Evolutionary conservation across 2,888 invertebrate species (phyloP).

Genomic region (Meteorus cinctellus): DNA sequence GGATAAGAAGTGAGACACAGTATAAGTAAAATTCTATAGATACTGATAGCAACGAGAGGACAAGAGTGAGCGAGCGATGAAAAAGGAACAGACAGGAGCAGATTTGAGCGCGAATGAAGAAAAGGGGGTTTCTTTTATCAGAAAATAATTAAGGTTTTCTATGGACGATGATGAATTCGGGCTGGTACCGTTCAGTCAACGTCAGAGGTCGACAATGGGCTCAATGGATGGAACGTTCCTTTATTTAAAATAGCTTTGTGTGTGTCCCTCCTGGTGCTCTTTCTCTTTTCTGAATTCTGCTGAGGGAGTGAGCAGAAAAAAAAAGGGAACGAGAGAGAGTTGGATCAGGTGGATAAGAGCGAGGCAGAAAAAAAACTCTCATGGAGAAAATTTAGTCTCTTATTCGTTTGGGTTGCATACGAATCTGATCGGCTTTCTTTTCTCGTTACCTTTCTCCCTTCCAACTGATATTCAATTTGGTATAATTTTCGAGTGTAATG

Average conservation of each 20-base stretch:
- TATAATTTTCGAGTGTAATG: constrained; percentile 45
- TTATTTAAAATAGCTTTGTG: constrained; percentile 74
- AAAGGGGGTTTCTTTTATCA: constrained; percentile 68
- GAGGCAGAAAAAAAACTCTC: constrained; percentile 49
- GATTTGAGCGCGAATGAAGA: constrained; percentile 1
- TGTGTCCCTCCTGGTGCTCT: constrained; percentile 54
- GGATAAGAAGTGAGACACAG: constrained; percentile 16
- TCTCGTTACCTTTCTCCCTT: constrained; percentile 47
- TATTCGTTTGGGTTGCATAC: constrained; percentile 43
- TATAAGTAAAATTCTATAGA: constrained; percentile 33
- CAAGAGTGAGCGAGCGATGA: neutral
- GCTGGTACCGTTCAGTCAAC: constrained; percentile 70
- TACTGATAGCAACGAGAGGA: constrained; percentile 4
- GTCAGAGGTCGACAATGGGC: constrained; percentile 73
- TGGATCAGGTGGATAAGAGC: constrained; percentile 17
- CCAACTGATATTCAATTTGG: neutral
- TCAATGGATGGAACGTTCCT: constrained; percentile 73
- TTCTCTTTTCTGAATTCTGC: constrained; percentile 46
- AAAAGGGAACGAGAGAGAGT: neutral
- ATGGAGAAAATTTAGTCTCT: constrained; percentile 24
- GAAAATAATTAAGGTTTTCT: constrained; percentile 74
- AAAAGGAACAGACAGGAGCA: neutral
- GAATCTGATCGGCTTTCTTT: constrained; percentile 57
- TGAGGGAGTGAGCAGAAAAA: too few species aligned
- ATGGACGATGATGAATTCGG: constrained; percentile 72